Conservation (phyloP, 2,888 invertebrate genomes). For the Microchrysa polita region DNA sequence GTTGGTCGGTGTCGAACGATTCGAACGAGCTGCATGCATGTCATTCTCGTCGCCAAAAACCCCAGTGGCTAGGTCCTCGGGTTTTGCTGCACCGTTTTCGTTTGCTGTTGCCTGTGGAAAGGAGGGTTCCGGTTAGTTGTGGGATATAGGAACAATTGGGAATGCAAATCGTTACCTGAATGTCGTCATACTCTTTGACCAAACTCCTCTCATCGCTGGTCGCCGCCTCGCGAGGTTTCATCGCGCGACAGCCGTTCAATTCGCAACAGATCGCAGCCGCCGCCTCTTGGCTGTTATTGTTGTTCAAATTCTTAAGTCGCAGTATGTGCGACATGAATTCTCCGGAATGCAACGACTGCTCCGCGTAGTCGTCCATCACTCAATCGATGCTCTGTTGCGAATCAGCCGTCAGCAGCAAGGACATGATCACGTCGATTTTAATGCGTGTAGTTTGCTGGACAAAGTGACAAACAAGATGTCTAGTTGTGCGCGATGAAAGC, state of each 20-base stretch:
- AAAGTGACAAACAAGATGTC: not conserved
- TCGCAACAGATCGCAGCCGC: slow-evolving; percentile 42
- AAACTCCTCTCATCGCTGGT: not conserved
- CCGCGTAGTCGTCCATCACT: slow-evolving; percentile 33
- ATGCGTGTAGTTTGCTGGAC: not conserved
- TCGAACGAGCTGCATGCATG: slow-evolving; percentile 44
- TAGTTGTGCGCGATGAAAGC: too few species aligned
- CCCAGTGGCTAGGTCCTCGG: not conserved
- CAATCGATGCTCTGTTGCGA: slow-evolving; percentile 15
- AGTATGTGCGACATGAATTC: slow-evolving; percentile 37
- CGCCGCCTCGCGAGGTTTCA: slow-evolving; percentile 42
- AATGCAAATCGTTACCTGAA: slow-evolving; percentile 14
- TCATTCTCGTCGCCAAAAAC: not conserved
- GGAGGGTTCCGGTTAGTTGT: too few species aligned
- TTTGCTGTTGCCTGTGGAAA: slow-evolving; percentile 5
- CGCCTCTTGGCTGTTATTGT: slow-evolving; percentile 37
- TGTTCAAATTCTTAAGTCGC: slow-evolving; percentile 44
- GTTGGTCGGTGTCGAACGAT: slow-evolving; percentile 60
- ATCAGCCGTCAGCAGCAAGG: not conserved
- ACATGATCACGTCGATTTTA: not conserved
- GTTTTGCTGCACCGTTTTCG: slow-evolving; percentile 5
- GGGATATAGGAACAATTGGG: not conserved
- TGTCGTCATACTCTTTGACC: not conserved
- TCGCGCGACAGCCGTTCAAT: slow-evolving; percentile 42
- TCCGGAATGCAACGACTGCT: slow-evolving; percentile 6